These are phyloP conservation scores for Brachyrhaphis roseni DNA, from an alignment of 2,797 vertebrate genomes.

Conservation along the genomic window DNA sequence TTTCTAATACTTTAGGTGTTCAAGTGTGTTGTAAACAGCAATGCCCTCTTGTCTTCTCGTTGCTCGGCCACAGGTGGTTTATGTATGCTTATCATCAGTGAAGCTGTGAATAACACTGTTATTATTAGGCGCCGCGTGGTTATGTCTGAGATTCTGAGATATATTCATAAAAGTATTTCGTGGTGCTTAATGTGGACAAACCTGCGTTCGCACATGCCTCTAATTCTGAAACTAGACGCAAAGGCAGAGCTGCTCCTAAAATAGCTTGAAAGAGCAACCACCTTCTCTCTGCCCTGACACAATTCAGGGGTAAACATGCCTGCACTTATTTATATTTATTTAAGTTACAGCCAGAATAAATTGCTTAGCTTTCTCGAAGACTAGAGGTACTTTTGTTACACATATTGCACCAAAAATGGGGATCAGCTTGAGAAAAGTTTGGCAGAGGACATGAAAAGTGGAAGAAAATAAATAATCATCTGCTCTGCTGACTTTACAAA, in stretches of 20 bases:
- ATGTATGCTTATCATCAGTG: background rate
- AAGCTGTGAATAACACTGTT: background rate
- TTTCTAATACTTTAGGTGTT: background rate
- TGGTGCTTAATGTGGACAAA: background rate
- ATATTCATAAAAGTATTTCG: background rate
- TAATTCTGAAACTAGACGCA: background rate
- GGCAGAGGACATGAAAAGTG: background rate
- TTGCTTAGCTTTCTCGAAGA: background rate
- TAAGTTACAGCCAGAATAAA: background rate
- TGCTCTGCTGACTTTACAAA: background rate
- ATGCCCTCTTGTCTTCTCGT: background rate
- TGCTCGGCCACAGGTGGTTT: background rate
- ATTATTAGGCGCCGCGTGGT: background rate
- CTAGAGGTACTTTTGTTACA: background rate
- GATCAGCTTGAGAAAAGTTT: background rate
- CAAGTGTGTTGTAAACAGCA: background rate
- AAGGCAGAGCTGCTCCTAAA: conserved; percentile 5
- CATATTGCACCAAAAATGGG: background rate
- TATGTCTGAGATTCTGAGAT: background rate
- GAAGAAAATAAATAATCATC: too few relatives aligned
- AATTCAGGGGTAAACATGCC: background rate
- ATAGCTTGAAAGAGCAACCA: conserved; percentile 1
- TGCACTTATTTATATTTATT: background rate
- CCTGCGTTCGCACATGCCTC: background rate
- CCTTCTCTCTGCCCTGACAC: background rate